These are phyloP conservation scores for Liolophura sinensis DNA, from an alignment of 1,140 invertebrate species.

Conservation along the genomic window DNA sequence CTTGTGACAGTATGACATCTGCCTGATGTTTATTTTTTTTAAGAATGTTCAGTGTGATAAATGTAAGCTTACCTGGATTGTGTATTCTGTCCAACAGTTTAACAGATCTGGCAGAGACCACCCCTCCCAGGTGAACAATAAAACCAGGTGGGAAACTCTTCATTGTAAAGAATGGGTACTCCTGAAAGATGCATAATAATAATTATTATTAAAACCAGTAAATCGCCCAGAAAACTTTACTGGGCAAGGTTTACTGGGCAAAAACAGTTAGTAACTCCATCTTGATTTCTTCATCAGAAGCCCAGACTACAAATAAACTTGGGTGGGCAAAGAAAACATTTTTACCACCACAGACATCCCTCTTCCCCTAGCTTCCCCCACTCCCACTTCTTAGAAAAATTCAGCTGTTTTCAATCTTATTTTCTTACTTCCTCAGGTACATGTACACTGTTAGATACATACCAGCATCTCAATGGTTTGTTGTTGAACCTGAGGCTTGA, in stretches of 20 bases:
- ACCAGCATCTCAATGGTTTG: slow-evolving; percentile 58
- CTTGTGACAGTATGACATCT: background rate
- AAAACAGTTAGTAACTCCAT: too few relatives aligned
- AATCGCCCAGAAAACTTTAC: too few relatives aligned
- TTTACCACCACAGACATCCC: too few relatives aligned
- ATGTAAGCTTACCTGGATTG: slow-evolving; percentile 58
- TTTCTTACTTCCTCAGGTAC: too few relatives aligned
- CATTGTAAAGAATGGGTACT: slow-evolving; percentile 96
- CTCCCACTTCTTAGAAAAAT: too few relatives aligned
- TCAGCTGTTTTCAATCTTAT: too few relatives aligned
- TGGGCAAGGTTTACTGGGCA: too few relatives aligned
- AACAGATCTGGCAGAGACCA: slow-evolving; percentile 73
- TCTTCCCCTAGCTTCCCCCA: too few relatives aligned
- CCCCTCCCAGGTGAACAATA: slow-evolving; percentile 86
- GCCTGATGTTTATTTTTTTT: background rate
- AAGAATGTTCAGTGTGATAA: background rate
- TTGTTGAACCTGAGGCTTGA: slow-evolving; percentile 41
- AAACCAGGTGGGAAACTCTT: slow-evolving; percentile 86
- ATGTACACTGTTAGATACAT: slow-evolving; percentile 10
- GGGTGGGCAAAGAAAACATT: too few relatives aligned
- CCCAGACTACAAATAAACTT: too few relatives aligned
- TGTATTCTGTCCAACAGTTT: slow-evolving; percentile 80
- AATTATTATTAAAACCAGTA: too few relatives aligned
- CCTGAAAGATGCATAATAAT: slow-evolving; percentile 60
- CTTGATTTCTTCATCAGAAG: too few relatives aligned